Base-by-base conservation (phyloP, 1,140 invertebrate species). In the Brachionus koreanus region DNA sequence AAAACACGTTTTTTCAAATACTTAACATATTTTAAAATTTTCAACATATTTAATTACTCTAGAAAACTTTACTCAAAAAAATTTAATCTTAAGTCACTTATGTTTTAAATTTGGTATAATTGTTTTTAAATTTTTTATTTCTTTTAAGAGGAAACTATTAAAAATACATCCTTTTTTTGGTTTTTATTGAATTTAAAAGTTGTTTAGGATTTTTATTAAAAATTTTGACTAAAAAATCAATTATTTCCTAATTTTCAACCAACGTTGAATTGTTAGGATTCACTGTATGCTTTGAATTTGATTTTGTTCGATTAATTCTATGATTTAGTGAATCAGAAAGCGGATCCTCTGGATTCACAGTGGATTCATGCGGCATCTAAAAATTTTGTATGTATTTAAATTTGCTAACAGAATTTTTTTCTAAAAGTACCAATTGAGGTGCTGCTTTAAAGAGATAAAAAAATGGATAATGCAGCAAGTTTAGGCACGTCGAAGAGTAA, bases 381-480 rank as follows among this genome's bases (percentile, higher is more conserved):
- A 67, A 63, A 33, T 12, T 33, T 25, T 16, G 1, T 10, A 3
- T 4, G 1, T 37, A 33, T 10, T 52, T 33, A 25, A 77, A 3
- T 42, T 33, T 43, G n/a, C 19, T 10, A 63, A 33, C 1, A 82
- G 5, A 16, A 19, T 72, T 72, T 42, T 35, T 39, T 69, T 69
- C 7, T 46, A 49, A 63, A 19, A 12, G 12, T 79, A 82, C 79
- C 86, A 90, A 85, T 86, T 89, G 89, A 79, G 89, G 86, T 9
- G 90, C 88, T 13, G 90, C 87, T 76, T 89, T 88, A 86, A 90
- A 91, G 67, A 89, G 86, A 89, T 99, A 99, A 86, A 94, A 95
- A 89, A 98, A 98, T 37, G 97, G 97, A 89, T 99, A 99, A 88
- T 98, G 96, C 85, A 99, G 93, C 83, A 99, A 90, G 90, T 99